Conservation (phyloP, 2,113 vertebrate species). For the Esox niger region DNA sequence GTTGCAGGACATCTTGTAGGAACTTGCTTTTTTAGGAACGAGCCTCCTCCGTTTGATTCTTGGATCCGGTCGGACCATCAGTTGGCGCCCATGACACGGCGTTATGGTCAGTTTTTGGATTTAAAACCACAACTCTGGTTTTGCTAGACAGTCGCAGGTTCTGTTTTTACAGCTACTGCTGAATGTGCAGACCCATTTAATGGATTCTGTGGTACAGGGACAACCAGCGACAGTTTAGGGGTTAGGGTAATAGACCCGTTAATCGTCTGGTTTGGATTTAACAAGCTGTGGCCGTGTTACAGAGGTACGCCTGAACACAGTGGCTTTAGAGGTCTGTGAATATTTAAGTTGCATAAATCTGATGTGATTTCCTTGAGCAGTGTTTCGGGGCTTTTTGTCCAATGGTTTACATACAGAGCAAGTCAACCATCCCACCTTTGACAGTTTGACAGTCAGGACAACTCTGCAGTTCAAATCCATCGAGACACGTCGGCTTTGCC, state of each 20-base stretch:
- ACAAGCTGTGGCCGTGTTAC: constrained; percentile 63
- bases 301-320: constrained; percentile 61
- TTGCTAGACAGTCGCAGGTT: no score
- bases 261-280: constrained; percentile 56
- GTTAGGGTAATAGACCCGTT: constrained; percentile 63
- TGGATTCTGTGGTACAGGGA: constrained; percentile 17
- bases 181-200: no score
- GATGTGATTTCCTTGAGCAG: constrained; percentile 2
- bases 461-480: no score
- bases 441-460: no score
- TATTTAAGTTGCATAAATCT: constrained; percentile 40
- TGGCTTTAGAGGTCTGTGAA: constrained; percentile 55
- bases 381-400: constrained; percentile 18
- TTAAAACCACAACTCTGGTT: background rate
- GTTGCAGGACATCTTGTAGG: no score
- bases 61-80: no score
- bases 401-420: background rate
- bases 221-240: constrained; percentile 20
- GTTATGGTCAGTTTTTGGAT: background rate
- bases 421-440: no score
- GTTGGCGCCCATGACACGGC: background rate
- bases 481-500: no score
- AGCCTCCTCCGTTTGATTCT: background rate
- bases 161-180: no score
- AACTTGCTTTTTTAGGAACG: no score